Evolutionary conservation across 2,888 invertebrate species (phyloP), one percentile per base, ranked within the genome.

Genomic region (Andrena flavipes): DNA sequence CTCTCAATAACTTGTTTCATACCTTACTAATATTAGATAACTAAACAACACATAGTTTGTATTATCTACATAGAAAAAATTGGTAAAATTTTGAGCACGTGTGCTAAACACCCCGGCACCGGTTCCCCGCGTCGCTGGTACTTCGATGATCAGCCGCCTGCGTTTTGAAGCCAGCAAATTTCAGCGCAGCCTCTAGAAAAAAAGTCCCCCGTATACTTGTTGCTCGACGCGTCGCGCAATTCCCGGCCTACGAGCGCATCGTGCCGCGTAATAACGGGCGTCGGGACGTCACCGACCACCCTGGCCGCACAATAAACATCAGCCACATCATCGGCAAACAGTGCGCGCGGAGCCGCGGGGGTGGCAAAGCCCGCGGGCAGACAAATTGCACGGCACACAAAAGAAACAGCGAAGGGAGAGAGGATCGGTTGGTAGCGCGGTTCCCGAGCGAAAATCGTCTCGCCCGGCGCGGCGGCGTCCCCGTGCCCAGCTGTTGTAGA

Each of bases 291-390:
- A 33, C 23, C 16, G 8, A 20, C 33, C 26, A 13, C 26, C 26
- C 23, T 23, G 56, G 72, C 26, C 35, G 56, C 20, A 56, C 56
- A 65, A 73, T 56, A 73, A 54, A 73, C 42, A 73, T 3, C 20
- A 13, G n/a, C 20, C 13, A 16, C 29, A 65, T 16, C 29, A 65
- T 20, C 7, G 1, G 30, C 65, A 59, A 74, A 59, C 33, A 48
- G 33, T n/a, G 56, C 23, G 16, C 30, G 59, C 16, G 20, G 13
- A 10, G 29, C 20, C n/a, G 20, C 2, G 0, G 16, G 4, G 33
- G 16, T 7, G 56, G 59, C 33, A 68, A 69, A 62, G n/a, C n/a
- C 26, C n/a, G 3, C 8, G n/a, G 26, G 13, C 48, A 48, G 67
- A 48, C 35, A 33, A 56, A 48, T 49, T 29, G 63, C 29, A 63